Percentiles rank a stretch among this genome's conserved stretches.
These are phyloP conservation scores for Turritopsis dohrnii DNA, from an alignment of 30 jellyfish, hydroid and myxozoan genomes.

Conservation along the genomic window DNA sequence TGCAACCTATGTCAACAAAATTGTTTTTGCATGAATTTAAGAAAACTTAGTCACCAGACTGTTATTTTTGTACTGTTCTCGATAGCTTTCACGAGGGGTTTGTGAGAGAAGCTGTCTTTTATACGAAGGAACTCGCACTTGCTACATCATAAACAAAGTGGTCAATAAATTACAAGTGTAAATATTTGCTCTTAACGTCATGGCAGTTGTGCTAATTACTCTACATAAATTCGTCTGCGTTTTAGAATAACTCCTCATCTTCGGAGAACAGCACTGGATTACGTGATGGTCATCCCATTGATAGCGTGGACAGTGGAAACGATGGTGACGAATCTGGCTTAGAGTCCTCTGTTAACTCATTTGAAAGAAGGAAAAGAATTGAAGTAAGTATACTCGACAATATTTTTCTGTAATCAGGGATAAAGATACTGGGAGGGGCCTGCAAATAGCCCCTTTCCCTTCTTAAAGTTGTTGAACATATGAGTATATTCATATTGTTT, in stretches of 20 bases:
- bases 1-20: not conserved
- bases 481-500: too few species aligned
- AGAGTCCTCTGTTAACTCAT: conserved; percentile 33
- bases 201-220: not conserved
- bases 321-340: conserved; percentile 59
- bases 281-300: not conserved
- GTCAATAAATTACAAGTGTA: not conserved
- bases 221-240: not conserved
- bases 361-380: not conserved
- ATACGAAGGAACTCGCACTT: not conserved
- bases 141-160: not conserved
- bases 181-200: not conserved
- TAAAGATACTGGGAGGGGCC: too few species aligned
- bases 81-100: not conserved
- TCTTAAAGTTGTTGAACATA: too few species aligned
- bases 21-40: not conserved
- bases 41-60: not conserved
- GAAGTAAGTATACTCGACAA: not conserved
- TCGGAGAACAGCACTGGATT: conserved; percentile 21
- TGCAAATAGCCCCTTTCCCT: too few species aligned
- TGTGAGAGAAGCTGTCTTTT: not conserved
- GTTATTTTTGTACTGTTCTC: too few species aligned
- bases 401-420: not conserved
- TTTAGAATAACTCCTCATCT: conserved; percentile 18
- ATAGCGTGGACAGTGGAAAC: conserved; percentile 49